Evolutionary conservation across 2,888 invertebrate genomes (phyloP).

Genomic region (Margaritifera margaritifera): DNA sequence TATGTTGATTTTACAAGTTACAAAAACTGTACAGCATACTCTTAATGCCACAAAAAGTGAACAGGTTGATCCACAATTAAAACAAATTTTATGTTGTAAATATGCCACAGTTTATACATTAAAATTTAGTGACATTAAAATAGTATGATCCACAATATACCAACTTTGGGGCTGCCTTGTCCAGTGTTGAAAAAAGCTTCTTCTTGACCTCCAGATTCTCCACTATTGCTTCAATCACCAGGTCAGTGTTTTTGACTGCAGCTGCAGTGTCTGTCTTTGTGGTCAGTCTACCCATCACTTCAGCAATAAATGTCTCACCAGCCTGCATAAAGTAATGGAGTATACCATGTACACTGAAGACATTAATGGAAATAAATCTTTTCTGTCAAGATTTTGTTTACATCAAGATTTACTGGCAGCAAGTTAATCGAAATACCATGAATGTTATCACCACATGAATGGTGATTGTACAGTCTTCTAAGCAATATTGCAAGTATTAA

Average conservation of each 20-base stretch:
- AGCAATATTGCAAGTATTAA: neutral
- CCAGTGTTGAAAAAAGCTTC: constrained; percentile 81
- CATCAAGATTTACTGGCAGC: neutral
- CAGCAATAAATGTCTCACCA: constrained; percentile 80
- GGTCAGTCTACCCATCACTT: constrained; percentile 79
- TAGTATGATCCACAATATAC: constrained; percentile 8
- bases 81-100: no score
- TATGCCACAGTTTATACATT: no score
- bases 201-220: constrained; percentile 87
- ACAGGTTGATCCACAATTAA: no score
- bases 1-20: no score
- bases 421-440: neutral
- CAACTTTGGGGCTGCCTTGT: constrained; percentile 77
- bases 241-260: constrained; percentile 80
- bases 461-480: no score
- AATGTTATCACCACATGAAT: no score
- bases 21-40: no score
- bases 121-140: no score
- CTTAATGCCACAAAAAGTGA: no score
- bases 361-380: no score
- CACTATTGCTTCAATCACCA: constrained; percentile 89
- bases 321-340: constrained; percentile 30
- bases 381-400: neutral
- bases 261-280: constrained; percentile 79
- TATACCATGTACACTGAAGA: neutral